Percentiles rank a stretch among this genome's conserved stretches.
phyloP scores from a whole-genome alignment of 2,888 invertebrate species.

The Craniophora ligustri region DNA sequence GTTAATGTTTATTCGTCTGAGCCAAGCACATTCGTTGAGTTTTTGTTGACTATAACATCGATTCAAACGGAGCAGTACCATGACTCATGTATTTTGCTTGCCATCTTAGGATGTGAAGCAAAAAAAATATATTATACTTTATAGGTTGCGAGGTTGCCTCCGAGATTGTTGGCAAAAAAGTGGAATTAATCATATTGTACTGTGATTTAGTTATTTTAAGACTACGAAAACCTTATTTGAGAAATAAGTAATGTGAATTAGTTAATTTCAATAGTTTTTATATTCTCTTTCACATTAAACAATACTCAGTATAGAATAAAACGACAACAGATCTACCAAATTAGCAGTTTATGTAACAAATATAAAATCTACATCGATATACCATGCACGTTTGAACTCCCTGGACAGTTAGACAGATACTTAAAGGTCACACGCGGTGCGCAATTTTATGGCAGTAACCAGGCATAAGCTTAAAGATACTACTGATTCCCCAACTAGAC shows the following conservation, averaged over 20 bases:
- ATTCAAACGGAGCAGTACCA: conserved; percentile 23
- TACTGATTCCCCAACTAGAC: no score
- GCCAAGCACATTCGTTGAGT: conserved; percentile 25
- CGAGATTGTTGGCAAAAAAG: neutral
- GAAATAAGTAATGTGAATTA: neutral
- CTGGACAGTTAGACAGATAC: no score
- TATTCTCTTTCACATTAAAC: no score
- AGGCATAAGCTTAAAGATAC: no score
- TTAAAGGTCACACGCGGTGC: no score
- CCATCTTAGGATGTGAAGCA: conserved; percentile 1
- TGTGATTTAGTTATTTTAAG: neutral
- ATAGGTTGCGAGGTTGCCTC: neutral
- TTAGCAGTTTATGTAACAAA: no score
- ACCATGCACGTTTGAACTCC: no score
- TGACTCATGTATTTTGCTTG: conserved; percentile 30
- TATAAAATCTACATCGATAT: no score
- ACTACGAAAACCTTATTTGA: neutral
- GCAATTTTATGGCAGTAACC: no score
- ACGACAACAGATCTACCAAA: no score
- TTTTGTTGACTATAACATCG: conserved; percentile 31
- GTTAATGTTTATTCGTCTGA: conserved; percentile 23
- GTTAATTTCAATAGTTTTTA: neutral
- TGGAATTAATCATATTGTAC: neutral
- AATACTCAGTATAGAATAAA: no score
- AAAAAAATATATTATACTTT: neutral